Base-by-base conservation (phyloP, 2,888 invertebrate genomes). In the Branchinecta sandiegonensis region DNA sequence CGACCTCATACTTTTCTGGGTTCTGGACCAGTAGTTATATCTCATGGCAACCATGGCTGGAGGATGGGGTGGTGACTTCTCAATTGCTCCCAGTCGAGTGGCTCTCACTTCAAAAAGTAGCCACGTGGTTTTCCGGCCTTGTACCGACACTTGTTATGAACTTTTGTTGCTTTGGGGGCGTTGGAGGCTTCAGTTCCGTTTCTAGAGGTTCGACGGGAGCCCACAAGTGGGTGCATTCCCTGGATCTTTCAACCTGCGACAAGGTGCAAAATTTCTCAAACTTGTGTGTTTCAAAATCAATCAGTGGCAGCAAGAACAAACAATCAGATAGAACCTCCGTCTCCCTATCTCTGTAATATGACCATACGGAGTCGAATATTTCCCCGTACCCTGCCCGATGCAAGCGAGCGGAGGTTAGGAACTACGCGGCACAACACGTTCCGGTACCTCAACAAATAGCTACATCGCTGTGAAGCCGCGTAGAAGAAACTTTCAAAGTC, bases 211-310 rank as follows among this genome's bases (percentile, higher is more conserved):
- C 17, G 56, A 56, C 17, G 17, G 17, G 56, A n/a, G 56, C 56
- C 56, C 56, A 56, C n/a, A 14, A n/a, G n/a, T 17, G 56, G 56
- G 56, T 56, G 56, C 56, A 56, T 56, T 56, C 56, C 56, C 56
- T 56, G 56, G 56, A 56, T 56, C 14, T 56, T 56, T 56, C 56
- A 8, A 17, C 56, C 56, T 56, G 56, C 17, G 37, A 37, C 37
- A 37, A 56, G 56, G 56, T 56, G 56, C n/a, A 14, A 56, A 14
- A 8, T 56, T 8, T 17, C 14, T 56, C 56, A 56, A 56, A 56
- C 14, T 0, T 10, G 56, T 9, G n/a, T 56, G n/a, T 56, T 37
- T 37, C 37, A 37, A 37, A 37, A 37, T 5, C 4, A 23, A 1
- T 23, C 23, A 23, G 23, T 23, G 23, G 23, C 23, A 23, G 23